phyloP scores from a whole-genome alignment of 1,140 invertebrate genomes.

The Octopus bimaculoides region DNA sequence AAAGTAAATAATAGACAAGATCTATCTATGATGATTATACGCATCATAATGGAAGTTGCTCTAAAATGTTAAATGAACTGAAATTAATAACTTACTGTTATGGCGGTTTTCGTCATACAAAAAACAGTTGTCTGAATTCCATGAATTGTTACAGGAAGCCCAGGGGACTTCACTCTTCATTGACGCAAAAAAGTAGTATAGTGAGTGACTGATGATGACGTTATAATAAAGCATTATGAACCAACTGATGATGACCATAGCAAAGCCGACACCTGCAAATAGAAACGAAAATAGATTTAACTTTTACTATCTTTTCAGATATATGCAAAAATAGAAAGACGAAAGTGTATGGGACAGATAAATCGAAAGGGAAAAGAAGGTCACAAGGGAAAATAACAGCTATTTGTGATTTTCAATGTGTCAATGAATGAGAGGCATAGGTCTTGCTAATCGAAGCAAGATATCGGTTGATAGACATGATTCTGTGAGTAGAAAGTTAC shows the following conservation, averaged over 20 bases:
- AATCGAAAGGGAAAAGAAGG: too few relatives aligned
- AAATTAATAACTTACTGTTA: not conserved
- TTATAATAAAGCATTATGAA: constrained; percentile 57
- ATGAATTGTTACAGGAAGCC: constrained; percentile 55
- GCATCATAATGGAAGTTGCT: not conserved
- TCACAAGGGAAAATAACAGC: too few relatives aligned
- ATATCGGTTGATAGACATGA: too few relatives aligned
- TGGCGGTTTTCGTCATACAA: not conserved
- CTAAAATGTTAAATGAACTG: not conserved
- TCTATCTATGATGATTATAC: not conserved
- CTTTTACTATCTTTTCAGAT: too few relatives aligned
- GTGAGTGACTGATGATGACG: constrained; percentile 60
- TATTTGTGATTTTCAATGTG: too few relatives aligned
- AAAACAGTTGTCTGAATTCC: constrained; percentile 55
- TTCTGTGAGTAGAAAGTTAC: too few relatives aligned
- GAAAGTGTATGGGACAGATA: too few relatives aligned
- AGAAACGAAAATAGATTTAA: too few relatives aligned
- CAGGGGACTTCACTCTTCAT: constrained; percentile 55
- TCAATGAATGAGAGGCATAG: too few relatives aligned
- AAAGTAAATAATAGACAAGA: not conserved
- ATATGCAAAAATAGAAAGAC: too few relatives aligned
- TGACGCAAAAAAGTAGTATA: constrained; percentile 58
- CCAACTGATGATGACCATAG: constrained; percentile 29
- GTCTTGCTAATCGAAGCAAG: too few relatives aligned
- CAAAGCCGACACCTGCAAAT: constrained; percentile 30